Evolutionary conservation across 2,797 vertebrate genomes (phyloP).

Genomic region (Enteromius viviparus): DNA sequence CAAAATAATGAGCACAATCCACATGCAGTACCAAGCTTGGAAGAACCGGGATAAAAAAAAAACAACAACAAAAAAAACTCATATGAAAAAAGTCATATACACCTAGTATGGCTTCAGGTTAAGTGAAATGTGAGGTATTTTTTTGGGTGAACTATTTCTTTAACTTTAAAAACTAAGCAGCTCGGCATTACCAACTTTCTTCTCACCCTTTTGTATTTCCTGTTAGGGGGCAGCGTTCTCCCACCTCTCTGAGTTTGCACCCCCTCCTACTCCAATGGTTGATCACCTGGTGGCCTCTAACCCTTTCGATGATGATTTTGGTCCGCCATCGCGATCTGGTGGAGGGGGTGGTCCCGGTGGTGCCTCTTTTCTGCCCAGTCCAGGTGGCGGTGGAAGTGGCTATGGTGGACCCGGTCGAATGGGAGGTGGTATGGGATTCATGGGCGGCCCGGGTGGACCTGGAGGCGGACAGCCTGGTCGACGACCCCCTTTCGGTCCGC

Average conservation of each 20-base stretch:
- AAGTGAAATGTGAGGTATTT: no score
- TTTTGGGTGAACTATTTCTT: no score
- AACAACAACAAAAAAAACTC: no score
- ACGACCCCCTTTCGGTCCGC: constrained; percentile 83
- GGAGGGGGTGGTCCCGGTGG: constrained; percentile 75
- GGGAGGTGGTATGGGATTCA: constrained; percentile 79
- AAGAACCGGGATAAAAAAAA: no score
- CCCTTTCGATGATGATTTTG: constrained; percentile 97
- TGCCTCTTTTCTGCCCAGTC: constrained; percentile 86
- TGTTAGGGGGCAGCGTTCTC: constrained; percentile 90
- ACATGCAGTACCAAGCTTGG: no score
- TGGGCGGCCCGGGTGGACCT: constrained; percentile 78
- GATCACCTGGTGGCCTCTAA: constrained; percentile 97
- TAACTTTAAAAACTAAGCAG: neutral
- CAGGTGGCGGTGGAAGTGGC: constrained; percentile 75
- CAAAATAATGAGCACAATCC: no score
- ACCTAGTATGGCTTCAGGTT: no score
- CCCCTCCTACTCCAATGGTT: constrained; percentile 96
- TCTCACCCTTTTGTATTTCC: constrained; percentile 1
- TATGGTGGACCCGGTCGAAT: constrained; percentile 84
- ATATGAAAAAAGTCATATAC: no score
- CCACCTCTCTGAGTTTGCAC: constrained; percentile 97
- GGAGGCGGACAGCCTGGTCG: constrained; percentile 80
- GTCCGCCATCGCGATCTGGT: constrained; percentile 81
- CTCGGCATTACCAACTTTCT: neutral